These are phyloP conservation scores for Rousettus leschenaultii DNA, from an alignment of 2,113 vertebrate species.

Conservation along the genomic window DNA sequence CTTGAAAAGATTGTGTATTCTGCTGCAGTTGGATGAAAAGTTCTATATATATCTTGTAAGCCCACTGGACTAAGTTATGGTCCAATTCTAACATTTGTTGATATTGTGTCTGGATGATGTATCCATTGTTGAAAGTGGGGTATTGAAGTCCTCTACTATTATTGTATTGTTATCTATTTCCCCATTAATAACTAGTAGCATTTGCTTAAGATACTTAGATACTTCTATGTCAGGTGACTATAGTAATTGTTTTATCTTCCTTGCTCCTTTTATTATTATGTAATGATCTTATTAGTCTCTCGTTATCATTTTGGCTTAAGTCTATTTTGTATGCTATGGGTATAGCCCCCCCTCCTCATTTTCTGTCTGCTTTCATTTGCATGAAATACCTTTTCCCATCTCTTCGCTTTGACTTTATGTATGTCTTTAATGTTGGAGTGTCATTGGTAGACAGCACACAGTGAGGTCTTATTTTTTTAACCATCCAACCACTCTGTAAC, in stretches of 20 bases:
- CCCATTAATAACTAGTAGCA: background rate
- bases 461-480: background rate
- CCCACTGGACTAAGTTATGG: too few relatives aligned
- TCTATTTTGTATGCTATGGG: background rate
- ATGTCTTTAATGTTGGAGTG: background rate
- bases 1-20: too few relatives aligned
- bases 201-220: background rate
- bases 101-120: too few relatives aligned
- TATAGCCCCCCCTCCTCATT: background rate
- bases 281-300: background rate
- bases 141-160: too few relatives aligned
- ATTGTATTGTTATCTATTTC: too few relatives aligned
- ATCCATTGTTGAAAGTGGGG: too few relatives aligned
- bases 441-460: background rate
- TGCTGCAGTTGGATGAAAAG: too few relatives aligned
- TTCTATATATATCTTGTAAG: too few relatives aligned
- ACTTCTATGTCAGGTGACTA: background rate
- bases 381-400: background rate
- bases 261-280: background rate
- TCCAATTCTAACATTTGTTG: too few relatives aligned
- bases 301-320: background rate
- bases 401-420: background rate
- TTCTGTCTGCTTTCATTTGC: background rate
- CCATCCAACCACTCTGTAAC: background rate
- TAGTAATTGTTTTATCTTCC: background rate